Evolutionary conservation across 2,888 invertebrate species (phyloP), one percentile per base, ranked within the genome.

Genomic region (Nematopogon swammerdamellus): DNA sequence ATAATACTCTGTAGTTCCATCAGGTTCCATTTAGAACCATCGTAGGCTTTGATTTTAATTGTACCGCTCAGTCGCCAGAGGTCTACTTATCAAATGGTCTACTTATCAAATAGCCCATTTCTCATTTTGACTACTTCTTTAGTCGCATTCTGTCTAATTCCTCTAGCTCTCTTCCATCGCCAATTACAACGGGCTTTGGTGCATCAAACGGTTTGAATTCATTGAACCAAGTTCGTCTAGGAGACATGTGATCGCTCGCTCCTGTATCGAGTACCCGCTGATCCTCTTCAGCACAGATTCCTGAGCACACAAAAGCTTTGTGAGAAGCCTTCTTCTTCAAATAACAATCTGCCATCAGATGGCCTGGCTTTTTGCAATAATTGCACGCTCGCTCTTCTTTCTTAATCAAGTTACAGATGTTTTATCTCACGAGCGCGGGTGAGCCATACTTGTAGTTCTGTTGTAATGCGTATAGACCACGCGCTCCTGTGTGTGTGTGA

Each of bases 221-320:
- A 25, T 25, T 25, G 8, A 36, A 14, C 36, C 36, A 36, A 8
- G 36, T 14, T 6, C n/a, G 8, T 36, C 14, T 36, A 14, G 36
- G 14, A 36, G 36, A 14, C 36, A 36, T 36, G n/a, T 36, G 36
- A 3, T 48, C 46, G 25, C 49, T 46, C 4, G 46, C 45, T 11
- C 49, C 49, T n/a, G 46, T 42, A 30, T 49, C 49, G 46, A 49
- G 19, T 3, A 49, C 14, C 45, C 20, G 46, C 16, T 44, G 8
- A 43, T 43, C 11, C 30, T 42, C 18, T 42, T 48, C 48, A 43
- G 18, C 46, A n/a, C 46, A 16, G 45, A 49, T n/a, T 19, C n/a
- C 19, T 29, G 18, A 16, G 36, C n/a, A 19, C 44, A 30, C 20
- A 30, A 29, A 42, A 19, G 18, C 49, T 17, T 44, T 25, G 8